phyloP scores from a whole-genome alignment of 2,888 invertebrate species.

The Tetranychus piercei region DNA sequence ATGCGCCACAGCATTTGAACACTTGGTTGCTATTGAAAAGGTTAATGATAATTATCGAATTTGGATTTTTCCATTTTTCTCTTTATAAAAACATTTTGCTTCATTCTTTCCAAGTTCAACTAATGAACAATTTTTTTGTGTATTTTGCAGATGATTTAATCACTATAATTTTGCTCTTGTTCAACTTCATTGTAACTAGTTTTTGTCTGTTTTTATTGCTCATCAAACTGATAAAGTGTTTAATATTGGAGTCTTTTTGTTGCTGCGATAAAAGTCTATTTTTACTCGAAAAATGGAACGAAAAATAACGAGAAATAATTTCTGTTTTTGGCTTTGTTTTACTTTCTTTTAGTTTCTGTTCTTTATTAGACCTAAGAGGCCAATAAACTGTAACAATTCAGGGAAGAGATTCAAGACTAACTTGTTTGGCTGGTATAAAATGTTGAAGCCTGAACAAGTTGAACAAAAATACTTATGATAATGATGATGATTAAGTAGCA shows the following conservation, averaged over 20 bases:
- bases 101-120: too few relatives aligned
- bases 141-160: too few relatives aligned
- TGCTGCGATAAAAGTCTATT: too few relatives aligned
- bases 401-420: background rate
- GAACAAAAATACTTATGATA: background rate
- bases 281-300: background rate
- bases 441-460: background rate
- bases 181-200: too few relatives aligned
- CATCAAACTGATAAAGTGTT: too few relatives aligned
- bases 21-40: background rate
- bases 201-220: too few relatives aligned
- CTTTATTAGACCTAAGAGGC: background rate
- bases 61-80: too few relatives aligned
- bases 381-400: background rate
- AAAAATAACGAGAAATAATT: background rate
- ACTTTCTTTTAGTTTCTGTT: background rate
- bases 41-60: too few relatives aligned
- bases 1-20: background rate
- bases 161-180: too few relatives aligned
- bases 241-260: too few relatives aligned
- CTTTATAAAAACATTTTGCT: too few relatives aligned
- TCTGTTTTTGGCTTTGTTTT: background rate
- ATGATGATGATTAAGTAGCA: background rate
- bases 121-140: too few relatives aligned
- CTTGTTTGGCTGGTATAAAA: background rate